phyloP scores from a whole-genome alignment of 2,888 invertebrate species.

The Aporophyla lueneburgensis region DNA sequence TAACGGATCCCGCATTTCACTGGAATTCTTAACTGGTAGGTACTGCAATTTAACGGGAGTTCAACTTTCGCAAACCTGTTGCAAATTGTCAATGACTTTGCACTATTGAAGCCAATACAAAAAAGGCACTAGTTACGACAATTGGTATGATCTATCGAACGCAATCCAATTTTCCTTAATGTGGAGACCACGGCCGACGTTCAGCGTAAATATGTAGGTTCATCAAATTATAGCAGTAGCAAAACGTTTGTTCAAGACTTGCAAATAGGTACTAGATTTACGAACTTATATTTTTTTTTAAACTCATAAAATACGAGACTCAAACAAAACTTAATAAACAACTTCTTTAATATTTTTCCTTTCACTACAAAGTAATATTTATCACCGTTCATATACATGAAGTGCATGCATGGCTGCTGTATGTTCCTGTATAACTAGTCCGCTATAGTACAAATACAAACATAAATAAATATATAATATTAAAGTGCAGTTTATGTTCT shows the following conservation, averaged over 20 bases:
- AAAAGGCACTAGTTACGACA: conserved; percentile 22
- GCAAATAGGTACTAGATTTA: conserved; percentile 1
- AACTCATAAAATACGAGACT: conserved; percentile 32
- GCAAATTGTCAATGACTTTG: conserved; percentile 58
- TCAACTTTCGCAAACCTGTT: conserved; percentile 61
- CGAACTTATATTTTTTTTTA: conserved; percentile 6
- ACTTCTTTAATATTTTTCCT: conserved; percentile 46
- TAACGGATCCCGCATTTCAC: conserved; percentile 69
- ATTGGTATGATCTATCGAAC: conserved; percentile 5
- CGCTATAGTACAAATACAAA: conserved; percentile 35
- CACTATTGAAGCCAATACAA: conserved; percentile 24
- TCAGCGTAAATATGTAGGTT: neutral
- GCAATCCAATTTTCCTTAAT: conserved; percentile 15
- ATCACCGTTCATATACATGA: conserved; percentile 47
- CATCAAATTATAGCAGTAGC: conserved; percentile 10
- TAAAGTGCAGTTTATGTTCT: conserved; percentile 43
- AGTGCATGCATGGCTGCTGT: conserved; percentile 37
- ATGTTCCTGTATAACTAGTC: conserved; percentile 34
- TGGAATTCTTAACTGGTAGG: conserved; percentile 62
- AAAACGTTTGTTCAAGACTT: neutral
- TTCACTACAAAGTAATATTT: conserved; percentile 55
- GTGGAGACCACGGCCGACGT: neutral
- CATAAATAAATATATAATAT: conserved; percentile 33
- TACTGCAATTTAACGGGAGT: conserved; percentile 74
- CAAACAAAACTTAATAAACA: conserved; percentile 43